Base-by-base conservation (phyloP, 2,113 vertebrate species). In the Myanophis thanlyinensis region DNA sequence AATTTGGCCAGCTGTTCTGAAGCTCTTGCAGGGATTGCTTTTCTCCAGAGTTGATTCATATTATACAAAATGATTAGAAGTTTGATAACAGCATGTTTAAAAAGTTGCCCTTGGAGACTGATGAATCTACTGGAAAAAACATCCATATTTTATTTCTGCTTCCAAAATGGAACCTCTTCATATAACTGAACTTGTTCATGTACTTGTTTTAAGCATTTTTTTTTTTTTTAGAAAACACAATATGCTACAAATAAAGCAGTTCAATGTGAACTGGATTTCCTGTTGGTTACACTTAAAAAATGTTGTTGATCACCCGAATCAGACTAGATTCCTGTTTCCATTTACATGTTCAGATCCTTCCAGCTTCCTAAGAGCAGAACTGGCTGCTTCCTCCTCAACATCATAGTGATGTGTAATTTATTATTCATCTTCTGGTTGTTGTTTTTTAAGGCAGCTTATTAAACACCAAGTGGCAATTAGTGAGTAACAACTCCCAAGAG, bases 401-500 rank as follows among this genome's bases (percentile, higher is more conserved):
- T 88, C 88, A 51, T 1, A 1, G 89, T 67, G 40, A 23, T 8
- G 2, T 90, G 7, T 3, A 85, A 92, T 94, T 95, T 93, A 91
- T 35, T 95, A 84, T 52, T 95, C 5, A 51, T 84, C 62, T 6
- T 90, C 91, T 85, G 5, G 10, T 4, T 4, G 11, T n/a, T n/a
- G n/a, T 59, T n/a, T 67, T 67, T 67, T 27, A 40, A 40, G 62
- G 73, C 47, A 95, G 91, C 20, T 13, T 91, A 46, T 92, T 91
- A 91, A 95, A 40, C 23, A 49, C 89, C 92, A 84, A 80, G 48
- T 49, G 91, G 85, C 51, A 95, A 92, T 94, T 95, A 93, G 49
- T 89, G 87, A 90, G 93, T 96, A 96, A 94, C 52, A 95, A 90
- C 54, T 92, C 88, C 47, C 90, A 51, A 91, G 87, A 95, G 93